A percentile compares a stretch with the other conserved stretches of the same genome.
These are phyloP conservation scores for Latheticus oryzae DNA, from an alignment of 2,888 invertebrate species.

Conservation along the genomic window DNA sequence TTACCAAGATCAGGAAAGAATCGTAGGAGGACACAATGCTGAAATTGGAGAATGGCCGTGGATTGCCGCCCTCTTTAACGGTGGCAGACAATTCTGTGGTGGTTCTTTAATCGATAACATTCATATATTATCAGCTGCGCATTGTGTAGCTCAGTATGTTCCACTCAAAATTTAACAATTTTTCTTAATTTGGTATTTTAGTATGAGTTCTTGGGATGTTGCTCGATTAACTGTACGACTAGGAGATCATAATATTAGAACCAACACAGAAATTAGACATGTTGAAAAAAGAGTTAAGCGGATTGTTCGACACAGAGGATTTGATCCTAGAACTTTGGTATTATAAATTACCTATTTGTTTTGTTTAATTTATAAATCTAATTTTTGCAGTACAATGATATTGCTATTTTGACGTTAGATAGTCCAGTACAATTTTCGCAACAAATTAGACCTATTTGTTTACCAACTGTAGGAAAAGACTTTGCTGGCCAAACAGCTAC, in stretches of 20 bases:
- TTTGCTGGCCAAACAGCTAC: slow-evolving; percentile 80
- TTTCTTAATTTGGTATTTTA: slow-evolving; percentile 59
- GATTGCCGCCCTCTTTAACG: slow-evolving; percentile 86
- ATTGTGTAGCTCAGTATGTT: slow-evolving; percentile 87
- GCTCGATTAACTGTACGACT: slow-evolving; percentile 83
- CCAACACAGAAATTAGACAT: slow-evolving; percentile 79
- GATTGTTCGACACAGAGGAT: slow-evolving; percentile 86
- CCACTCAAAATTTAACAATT: slow-evolving; percentile 1
- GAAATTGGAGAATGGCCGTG: slow-evolving; percentile 82
- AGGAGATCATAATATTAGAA: slow-evolving; percentile 86
- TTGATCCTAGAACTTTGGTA: slow-evolving; percentile 85
- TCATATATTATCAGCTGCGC: slow-evolving; percentile 87
- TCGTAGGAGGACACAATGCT: slow-evolving; percentile 87
- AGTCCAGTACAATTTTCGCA: slow-evolving; percentile 79
- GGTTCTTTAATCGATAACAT: slow-evolving; percentile 84
- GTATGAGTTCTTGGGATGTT: slow-evolving; percentile 91
- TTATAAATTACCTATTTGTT: too few relatives aligned
- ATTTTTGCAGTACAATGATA: slow-evolving; percentile 80
- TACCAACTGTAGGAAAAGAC: slow-evolving; percentile 71
- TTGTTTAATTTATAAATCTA: not conserved
- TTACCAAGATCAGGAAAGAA: slow-evolving; percentile 82
- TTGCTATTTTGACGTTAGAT: slow-evolving; percentile 83
- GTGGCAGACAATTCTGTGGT: slow-evolving; percentile 88
- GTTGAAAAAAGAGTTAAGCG: slow-evolving; percentile 83
- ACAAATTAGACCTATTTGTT: slow-evolving; percentile 81